Evolutionary conservation across 2,888 invertebrate species (phyloP), one percentile per base, ranked within the genome.

Genomic region (Chirona hameri): DNA sequence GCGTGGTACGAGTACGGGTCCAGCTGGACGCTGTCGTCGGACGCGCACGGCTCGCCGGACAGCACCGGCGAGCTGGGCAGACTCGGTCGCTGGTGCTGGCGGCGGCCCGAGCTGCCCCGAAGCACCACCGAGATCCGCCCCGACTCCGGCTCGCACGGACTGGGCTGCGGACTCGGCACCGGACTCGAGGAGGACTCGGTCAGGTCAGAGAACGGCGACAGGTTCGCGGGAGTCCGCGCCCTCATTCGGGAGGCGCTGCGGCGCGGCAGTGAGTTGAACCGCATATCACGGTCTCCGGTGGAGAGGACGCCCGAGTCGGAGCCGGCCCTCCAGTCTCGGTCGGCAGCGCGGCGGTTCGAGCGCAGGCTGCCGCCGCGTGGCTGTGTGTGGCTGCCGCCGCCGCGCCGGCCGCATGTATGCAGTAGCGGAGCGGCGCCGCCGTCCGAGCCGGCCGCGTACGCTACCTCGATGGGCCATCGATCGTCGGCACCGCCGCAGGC

Each of bases 1-100:
- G 80, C 48, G 55, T 80, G 80, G 52, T 80, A 80, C 7, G 29
- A 3, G 76, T 24, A 76, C 76, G 39, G 39, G 72, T 72, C 29
- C 27, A 29, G 69, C 27, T 24, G 60, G 27, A 29, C 27, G 69
- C 69, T 7, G 14, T 29, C 27, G 31, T 76, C 76, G 10, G 24
- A 24, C 24, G 0, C 46, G 46, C 46, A 24, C 46, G 1, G 5
- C 18, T 10, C 39, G 76, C 15, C 46, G 24, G 24, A 21, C 7
- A 24, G 4, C 31, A 18, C 72, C 15, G 72, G 31, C 72, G 72
- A 31, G 72, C 72, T 31, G 31, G 29, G 29, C 72, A 72, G 31
- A 18, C 72, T 72, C 18, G 72, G 72, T 12, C 52, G 52, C 18
- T 15, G 18, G 72, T 27, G 72, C 18, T 3, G 29, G 15, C 72